phyloP scores from a whole-genome alignment of 1,140 invertebrate species.

The Drosophila arizonae region DNA sequence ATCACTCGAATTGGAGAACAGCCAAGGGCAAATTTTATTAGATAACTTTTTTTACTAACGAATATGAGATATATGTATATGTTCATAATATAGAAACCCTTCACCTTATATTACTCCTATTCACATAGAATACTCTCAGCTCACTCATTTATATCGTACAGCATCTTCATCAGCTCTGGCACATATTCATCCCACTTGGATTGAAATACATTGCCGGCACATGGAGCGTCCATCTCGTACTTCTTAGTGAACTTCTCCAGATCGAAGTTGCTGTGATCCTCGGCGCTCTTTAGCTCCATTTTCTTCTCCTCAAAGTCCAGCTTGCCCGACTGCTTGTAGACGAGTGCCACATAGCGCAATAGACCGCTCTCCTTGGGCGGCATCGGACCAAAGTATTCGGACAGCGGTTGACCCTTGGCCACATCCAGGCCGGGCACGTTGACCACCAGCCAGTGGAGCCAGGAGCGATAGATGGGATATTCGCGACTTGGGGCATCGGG shows the following conservation, averaged over 20 bases:
- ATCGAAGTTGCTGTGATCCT: slow-evolving; percentile 89
- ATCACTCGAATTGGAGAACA: too few species aligned
- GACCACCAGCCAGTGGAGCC: slow-evolving; percentile 95
- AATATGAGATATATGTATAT: neutral
- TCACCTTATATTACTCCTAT: neutral
- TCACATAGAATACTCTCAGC: too few species aligned
- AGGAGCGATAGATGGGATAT: slow-evolving; percentile 91
- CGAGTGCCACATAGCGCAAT: slow-evolving; percentile 94
- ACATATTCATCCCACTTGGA: slow-evolving; percentile 96
- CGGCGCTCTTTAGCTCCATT: slow-evolving; percentile 85
- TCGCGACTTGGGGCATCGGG: slow-evolving; percentile 87
- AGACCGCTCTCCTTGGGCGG: slow-evolving; percentile 91
- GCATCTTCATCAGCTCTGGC: slow-evolving; percentile 83
- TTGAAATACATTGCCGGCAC: slow-evolving; percentile 94
- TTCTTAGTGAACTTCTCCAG: slow-evolving; percentile 87
- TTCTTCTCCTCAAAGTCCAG: slow-evolving; percentile 64
- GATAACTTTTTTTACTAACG: neutral
- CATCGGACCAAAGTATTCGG: slow-evolving; percentile 92
- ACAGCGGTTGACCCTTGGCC: slow-evolving; percentile 88
- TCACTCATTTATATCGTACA: slow-evolving; percentile 51
- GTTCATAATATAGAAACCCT: slow-evolving; percentile 1
- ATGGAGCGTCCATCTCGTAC: slow-evolving; percentile 90
- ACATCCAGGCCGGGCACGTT: slow-evolving; percentile 93
- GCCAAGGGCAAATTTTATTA: slow-evolving; percentile 9
- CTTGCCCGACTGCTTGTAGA: slow-evolving; percentile 89